Conservation (phyloP, 2,113 vertebrate species). For the Microtus richardsoni region DNA sequence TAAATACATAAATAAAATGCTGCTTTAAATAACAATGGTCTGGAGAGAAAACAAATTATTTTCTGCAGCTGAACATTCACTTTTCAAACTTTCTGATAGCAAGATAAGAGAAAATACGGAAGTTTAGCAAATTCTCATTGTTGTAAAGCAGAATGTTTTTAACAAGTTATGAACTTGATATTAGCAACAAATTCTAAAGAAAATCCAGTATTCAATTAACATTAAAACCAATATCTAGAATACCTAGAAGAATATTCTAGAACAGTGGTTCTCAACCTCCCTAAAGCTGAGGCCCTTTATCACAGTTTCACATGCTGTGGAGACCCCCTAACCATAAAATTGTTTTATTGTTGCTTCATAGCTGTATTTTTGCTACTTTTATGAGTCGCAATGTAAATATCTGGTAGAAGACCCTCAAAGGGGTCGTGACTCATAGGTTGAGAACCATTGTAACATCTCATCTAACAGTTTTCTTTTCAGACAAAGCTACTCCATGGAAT, state of each 20-base stretch:
- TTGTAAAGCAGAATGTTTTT: background rate
- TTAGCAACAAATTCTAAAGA: background rate
- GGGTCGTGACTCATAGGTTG: background rate
- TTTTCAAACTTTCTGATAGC: background rate
- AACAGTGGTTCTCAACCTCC: background rate
- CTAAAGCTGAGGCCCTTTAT: background rate
- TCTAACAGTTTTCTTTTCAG: background rate
- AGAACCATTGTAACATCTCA: background rate
- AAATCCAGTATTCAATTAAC: background rate
- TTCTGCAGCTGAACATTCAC: background rate
- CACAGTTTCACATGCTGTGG: background rate
- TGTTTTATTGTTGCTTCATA: background rate
- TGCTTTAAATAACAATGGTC: background rate
- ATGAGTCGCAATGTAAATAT: background rate
- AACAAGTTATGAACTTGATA: background rate
- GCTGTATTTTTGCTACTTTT: background rate
- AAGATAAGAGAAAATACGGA: background rate
- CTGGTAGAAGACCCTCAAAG: background rate
- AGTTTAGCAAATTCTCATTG: background rate
- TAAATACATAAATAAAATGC: background rate
- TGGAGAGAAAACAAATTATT: background rate
- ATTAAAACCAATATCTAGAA: background rate
- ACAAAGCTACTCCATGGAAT: background rate
- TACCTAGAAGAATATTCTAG: constrained; percentile 1
- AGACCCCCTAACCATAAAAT: background rate